A percentile compares a stretch with the other conserved stretches of the same genome.
These are phyloP conservation scores for Achlya flavicornis DNA, from an alignment of 2,888 invertebrate species.

Conservation along the genomic window DNA sequence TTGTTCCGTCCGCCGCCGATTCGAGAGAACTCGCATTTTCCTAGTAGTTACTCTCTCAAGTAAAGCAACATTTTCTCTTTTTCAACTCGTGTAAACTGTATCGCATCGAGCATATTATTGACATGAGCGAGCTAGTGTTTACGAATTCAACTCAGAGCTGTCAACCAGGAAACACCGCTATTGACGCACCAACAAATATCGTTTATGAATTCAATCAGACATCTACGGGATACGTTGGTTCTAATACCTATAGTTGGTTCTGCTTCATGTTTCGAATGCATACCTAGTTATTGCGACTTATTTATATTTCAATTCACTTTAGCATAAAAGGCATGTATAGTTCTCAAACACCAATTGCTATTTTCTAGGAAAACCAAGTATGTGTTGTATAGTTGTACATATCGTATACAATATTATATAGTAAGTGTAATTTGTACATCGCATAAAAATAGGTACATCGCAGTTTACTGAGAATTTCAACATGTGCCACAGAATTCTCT, in stretches of 20 bases:
- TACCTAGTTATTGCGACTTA: not conserved
- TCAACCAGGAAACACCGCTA: not conserved
- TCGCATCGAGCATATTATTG: constrained; percentile 19
- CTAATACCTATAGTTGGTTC: not conserved
- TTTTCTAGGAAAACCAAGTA: constrained; percentile 10
- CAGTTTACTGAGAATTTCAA: constrained; percentile 11
- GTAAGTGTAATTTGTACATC: constrained; percentile 12
- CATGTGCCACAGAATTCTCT: constrained; percentile 11
- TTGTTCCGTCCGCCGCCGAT: constrained; percentile 60
- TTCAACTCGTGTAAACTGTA: constrained; percentile 32
- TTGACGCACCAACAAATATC: not conserved
- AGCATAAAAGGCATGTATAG: not conserved
- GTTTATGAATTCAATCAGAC: constrained; percentile 4
- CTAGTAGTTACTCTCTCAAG: constrained; percentile 53
- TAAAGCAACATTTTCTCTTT: constrained; percentile 45
- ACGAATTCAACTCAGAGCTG: constrained; percentile 23
- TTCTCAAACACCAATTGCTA: not conserved
- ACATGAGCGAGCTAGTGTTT: constrained; percentile 20
- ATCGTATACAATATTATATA: constrained; percentile 8
- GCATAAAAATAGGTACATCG: constrained; percentile 6
- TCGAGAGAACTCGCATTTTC: constrained; percentile 69
- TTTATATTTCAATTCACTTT: not conserved
- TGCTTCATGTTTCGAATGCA: too few species aligned
- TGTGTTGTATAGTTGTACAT: constrained; percentile 4
- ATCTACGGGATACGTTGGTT: not conserved